These are phyloP conservation scores for Caenorhabditis plicata DNA, from an alignment of 2,888 invertebrate species.

Conservation along the genomic window DNA sequence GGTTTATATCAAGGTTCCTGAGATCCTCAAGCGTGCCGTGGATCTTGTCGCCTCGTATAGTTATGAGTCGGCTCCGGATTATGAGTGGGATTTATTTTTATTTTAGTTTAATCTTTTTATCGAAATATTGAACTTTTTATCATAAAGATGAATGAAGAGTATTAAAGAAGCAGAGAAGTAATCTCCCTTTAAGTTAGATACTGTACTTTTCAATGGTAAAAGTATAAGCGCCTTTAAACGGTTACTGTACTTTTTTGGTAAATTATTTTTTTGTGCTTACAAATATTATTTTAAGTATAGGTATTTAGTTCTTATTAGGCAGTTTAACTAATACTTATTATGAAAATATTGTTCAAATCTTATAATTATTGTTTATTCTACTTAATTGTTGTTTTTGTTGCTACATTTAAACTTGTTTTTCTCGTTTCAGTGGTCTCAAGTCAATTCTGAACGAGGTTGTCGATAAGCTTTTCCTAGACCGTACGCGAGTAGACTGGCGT, in stretches of 20 bases:
- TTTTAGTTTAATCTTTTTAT: no score
- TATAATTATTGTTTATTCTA: constrained; percentile 6
- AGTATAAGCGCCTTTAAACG: no score
- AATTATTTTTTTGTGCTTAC: no score
- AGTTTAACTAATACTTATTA: no score
- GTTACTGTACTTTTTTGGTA: no score
- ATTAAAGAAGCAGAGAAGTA: no score
- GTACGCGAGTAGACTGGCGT: constrained; percentile 12
- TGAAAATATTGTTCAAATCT: constrained; percentile 15
- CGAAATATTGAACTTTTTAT: constrained; percentile 1
- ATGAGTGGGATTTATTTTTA: neutral
- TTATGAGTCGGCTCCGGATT: neutral
- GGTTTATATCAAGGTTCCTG: neutral
- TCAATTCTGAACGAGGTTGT: constrained; percentile 3
- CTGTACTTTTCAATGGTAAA: no score
- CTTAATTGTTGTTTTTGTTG: neutral
- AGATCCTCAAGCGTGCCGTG: neutral
- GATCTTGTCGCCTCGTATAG: neutral
- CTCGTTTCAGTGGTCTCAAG: constrained; percentile 7
- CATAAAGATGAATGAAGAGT: constrained; percentile 21
- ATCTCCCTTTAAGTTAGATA: no score
- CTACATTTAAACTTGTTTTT: neutral
- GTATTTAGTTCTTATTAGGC: no score
- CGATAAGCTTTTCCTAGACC: constrained; percentile 2
- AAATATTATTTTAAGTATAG: no score